phyloP scores from a whole-genome alignment of 2,797 vertebrate species.

The Sitta carolinensis region DNA sequence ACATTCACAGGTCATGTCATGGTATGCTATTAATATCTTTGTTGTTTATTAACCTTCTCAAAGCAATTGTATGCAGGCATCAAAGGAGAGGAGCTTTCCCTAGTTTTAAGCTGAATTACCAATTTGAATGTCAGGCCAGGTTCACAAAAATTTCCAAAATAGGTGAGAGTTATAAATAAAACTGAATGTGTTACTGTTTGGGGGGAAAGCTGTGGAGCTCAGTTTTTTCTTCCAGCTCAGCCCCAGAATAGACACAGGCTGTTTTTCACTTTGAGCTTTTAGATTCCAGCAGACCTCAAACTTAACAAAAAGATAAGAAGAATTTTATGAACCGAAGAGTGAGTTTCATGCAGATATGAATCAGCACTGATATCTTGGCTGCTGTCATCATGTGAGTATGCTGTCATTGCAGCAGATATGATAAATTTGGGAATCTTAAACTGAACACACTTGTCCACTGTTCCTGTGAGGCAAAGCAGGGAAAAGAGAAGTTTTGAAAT shows the following conservation, averaged over 20 bases:
- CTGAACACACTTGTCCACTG: neutral
- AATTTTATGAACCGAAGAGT: conserved; percentile 40
- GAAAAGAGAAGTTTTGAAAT: neutral
- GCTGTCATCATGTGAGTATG: conserved; percentile 42
- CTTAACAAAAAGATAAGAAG: conserved; percentile 42
- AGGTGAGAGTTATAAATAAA: conserved; percentile 60
- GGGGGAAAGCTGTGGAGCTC: conserved; percentile 52
- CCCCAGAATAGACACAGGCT: conserved; percentile 54
- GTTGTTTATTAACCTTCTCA: neutral
- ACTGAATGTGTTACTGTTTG: conserved; percentile 49
- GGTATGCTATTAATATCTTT: neutral
- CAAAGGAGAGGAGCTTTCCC: neutral
- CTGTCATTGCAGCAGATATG: conserved; percentile 39
- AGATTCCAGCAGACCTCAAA: conserved; percentile 41
- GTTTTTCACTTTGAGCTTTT: conserved; percentile 51
- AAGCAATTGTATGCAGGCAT: neutral
- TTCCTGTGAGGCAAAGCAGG: neutral
- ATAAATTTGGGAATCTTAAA: conserved; percentile 40
- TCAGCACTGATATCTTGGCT: conserved; percentile 51
- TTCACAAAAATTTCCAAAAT: conserved; percentile 58
- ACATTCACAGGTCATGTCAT: neutral
- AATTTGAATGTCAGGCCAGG: conserved; percentile 22
- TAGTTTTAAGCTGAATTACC: conserved; percentile 6
- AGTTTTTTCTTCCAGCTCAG: conserved; percentile 40
- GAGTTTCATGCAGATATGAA: conserved; percentile 59